Conservation (phyloP, 2,113 vertebrate species). For the Dromiciops gliroides region DNA sequence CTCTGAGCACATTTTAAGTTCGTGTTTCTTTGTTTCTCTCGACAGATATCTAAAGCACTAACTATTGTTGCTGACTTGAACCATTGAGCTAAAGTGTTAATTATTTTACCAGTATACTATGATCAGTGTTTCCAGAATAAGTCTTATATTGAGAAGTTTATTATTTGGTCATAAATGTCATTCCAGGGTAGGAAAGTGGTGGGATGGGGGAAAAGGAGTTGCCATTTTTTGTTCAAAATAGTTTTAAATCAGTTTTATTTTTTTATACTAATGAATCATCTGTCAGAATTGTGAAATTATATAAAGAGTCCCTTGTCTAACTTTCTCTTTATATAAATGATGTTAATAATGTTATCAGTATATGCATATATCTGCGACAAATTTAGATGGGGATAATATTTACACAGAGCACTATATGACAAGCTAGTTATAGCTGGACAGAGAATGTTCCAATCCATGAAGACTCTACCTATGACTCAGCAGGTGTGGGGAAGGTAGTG, state of each 20-base stretch:
- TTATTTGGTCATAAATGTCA: not conserved
- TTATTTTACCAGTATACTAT: not conserved
- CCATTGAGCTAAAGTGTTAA: not conserved
- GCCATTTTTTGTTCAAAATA: not conserved
- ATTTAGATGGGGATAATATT: not conserved
- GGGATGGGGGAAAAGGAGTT: not conserved
- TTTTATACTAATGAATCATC: not conserved
- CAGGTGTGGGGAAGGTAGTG: not conserved
- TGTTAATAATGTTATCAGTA: not conserved
- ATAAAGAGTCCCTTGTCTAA: too few relatives aligned
- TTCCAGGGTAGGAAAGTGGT: not conserved
- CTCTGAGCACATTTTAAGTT: not conserved
- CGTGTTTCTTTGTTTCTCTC: conserved; percentile 34
- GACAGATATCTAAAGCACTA: not conserved
- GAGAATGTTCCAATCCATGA: not conserved
- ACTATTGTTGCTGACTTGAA: conserved; percentile 10
- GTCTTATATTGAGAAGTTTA: not conserved
- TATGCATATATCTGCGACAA: not conserved
- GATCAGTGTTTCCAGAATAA: conserved; percentile 9
- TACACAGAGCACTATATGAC: not conserved
- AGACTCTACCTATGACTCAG: not conserved
- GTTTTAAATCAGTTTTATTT: not conserved
- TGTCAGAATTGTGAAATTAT: not conserved
- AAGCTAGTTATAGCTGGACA: not conserved
- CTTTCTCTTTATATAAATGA: not conserved